Percentiles rank a stretch among this genome's conserved stretches.
phyloP scores from a whole-genome alignment of 1,140 invertebrate genomes.

The Cotesia chilonis region DNA sequence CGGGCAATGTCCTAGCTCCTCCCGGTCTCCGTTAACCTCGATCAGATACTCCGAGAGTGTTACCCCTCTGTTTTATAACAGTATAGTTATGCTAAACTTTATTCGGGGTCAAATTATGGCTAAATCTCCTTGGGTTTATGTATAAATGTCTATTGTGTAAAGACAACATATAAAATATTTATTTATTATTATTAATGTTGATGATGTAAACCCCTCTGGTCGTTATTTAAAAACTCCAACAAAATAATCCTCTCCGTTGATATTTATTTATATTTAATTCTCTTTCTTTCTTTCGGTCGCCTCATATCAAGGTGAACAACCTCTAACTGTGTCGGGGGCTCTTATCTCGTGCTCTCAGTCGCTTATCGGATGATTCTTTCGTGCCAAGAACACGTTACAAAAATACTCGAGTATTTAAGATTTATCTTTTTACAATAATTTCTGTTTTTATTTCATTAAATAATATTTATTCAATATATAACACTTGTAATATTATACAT shows the following conservation, averaged over 20 bases:
- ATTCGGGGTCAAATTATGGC: slow-evolving; percentile 20
- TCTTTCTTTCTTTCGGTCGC: slow-evolving; percentile 9
- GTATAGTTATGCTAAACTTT: slow-evolving; percentile 1
- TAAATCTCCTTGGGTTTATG: slow-evolving; percentile 2
- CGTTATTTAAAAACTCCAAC: neutral
- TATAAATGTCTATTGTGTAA: neutral
- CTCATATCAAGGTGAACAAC: slow-evolving; percentile 59
- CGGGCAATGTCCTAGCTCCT: slow-evolving; percentile 62
- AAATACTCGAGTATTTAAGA: slow-evolving; percentile 33
- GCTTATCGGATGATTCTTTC: slow-evolving; percentile 56
- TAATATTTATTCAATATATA: neutral
- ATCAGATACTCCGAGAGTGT: slow-evolving; percentile 44
- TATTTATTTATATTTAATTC: neutral
- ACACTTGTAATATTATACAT: too few relatives aligned
- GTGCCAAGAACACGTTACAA: slow-evolving; percentile 34
- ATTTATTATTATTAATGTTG: neutral
- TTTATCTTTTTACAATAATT: neutral
- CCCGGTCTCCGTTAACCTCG: slow-evolving; percentile 60
- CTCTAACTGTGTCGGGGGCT: slow-evolving; percentile 60
- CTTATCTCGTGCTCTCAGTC: slow-evolving; percentile 55
- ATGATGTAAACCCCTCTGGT: neutral
- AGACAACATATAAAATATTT: neutral
- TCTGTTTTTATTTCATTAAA: neutral
- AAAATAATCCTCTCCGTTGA: neutral
- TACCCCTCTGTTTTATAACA: slow-evolving; percentile 7